phyloP scores from a whole-genome alignment of 1,140 invertebrate genomes.

The Neodiprion fabricii region DNA sequence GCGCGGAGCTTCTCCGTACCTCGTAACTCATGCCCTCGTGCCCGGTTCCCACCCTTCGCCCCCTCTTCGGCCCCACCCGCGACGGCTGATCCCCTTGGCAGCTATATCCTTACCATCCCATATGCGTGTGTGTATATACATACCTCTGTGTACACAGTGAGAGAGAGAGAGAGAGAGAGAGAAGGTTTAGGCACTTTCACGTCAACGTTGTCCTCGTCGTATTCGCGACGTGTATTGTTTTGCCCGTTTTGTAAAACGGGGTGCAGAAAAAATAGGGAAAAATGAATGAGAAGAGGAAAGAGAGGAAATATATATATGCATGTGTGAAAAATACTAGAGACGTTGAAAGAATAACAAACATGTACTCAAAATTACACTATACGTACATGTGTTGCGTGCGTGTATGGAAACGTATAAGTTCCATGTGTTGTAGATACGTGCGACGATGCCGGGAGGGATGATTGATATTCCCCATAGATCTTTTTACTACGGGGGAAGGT shows the following conservation, averaged over 20 bases:
- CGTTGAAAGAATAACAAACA: no score
- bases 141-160: not conserved
- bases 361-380: no score
- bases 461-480: not conserved
- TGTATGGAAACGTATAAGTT: no score
- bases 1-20: conserved; percentile 35
- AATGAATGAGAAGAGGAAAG: no score
- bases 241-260: no score
- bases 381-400: no score
- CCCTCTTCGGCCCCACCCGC: not conserved
- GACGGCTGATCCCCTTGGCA: conserved; percentile 6
- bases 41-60: not conserved
- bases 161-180: not conserved
- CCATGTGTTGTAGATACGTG: no score
- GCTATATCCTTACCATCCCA: conserved; percentile 32
- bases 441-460: not conserved
- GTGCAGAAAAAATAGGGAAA: no score
- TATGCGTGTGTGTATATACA: not conserved
- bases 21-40: conserved; percentile 30
- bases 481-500: not conserved
- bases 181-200: not conserved
- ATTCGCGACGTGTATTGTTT: no score
- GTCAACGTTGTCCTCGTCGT: no score
- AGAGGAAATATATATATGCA: no score
- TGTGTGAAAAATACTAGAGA: no score